phyloP scores from a whole-genome alignment of 2,888 invertebrate genomes.

The Ptilodon capucinus region DNA sequence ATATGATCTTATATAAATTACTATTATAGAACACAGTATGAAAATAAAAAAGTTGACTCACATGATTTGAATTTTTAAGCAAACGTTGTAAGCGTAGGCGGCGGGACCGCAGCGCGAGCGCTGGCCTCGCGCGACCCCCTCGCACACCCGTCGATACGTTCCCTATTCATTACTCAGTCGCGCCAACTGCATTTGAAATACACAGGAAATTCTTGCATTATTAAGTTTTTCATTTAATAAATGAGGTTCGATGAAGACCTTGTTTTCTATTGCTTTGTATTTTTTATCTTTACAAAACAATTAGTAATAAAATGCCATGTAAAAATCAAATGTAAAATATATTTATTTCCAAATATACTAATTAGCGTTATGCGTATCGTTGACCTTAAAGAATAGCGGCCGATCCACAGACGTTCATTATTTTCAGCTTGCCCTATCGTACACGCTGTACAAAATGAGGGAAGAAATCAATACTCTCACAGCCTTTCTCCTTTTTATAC shows the following conservation, averaged over 20 bases:
- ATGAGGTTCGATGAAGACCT: slow-evolving; percentile 37
- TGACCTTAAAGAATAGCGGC: background rate
- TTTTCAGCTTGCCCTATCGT: too few relatives aligned
- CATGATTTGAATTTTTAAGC: slow-evolving; percentile 78
- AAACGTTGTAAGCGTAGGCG: slow-evolving; percentile 61
- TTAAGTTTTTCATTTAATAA: slow-evolving; percentile 68
- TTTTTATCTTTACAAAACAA: slow-evolving; percentile 1
- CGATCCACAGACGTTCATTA: too few relatives aligned
- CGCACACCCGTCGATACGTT: slow-evolving; percentile 37
- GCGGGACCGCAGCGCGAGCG: slow-evolving; percentile 48
- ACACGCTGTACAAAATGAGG: too few relatives aligned
- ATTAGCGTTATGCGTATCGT: too few relatives aligned
- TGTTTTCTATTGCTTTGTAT: slow-evolving; percentile 17
- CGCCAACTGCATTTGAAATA: slow-evolving; percentile 71
- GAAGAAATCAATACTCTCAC: too few relatives aligned
- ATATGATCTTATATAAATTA: slow-evolving; percentile 82
- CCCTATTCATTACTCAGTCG: slow-evolving; percentile 58
- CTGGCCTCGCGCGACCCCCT: slow-evolving; percentile 36
- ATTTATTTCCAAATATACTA: background rate
- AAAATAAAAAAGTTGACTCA: slow-evolving; percentile 81
- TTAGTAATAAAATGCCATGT: slow-evolving; percentile 3
- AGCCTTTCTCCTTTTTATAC: too few relatives aligned
- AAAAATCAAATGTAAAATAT: slow-evolving; percentile 1
- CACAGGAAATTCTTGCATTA: slow-evolving; percentile 74
- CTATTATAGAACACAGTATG: slow-evolving; percentile 82